A percentile compares a stretch with the other conserved stretches of the same genome.
phyloP scores from a whole-genome alignment of 2,113 vertebrate species.

The Mesocricetus auratus region DNA sequence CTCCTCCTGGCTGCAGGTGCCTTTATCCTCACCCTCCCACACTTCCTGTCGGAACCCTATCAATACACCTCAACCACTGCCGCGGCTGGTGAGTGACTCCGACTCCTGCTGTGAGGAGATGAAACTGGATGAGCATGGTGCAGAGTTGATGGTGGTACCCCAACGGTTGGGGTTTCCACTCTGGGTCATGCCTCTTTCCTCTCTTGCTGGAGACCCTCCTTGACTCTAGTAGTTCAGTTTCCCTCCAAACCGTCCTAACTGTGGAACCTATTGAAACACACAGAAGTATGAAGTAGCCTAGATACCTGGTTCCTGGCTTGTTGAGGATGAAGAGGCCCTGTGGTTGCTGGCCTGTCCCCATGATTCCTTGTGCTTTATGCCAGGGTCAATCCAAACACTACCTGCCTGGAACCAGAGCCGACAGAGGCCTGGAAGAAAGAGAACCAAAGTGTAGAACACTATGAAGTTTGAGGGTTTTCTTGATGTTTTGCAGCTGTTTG shows the following conservation, averaged over 20 bases:
- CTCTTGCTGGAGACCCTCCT: background rate
- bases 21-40: slow-evolving; percentile 94
- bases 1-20: slow-evolving; percentile 94
- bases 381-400: background rate
- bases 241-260: background rate
- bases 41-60: slow-evolving; percentile 94
- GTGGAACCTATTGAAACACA: background rate
- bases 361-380: background rate
- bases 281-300: background rate
- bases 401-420: background rate
- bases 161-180: background rate
- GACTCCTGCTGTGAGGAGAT: background rate
- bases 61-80: slow-evolving; percentile 75
- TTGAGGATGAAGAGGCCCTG: background rate
- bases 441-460: background rate
- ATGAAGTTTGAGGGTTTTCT: background rate
- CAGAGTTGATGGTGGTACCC: background rate
- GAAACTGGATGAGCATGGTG: background rate
- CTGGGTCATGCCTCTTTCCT: background rate
- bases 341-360: background rate
- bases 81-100: slow-evolving; percentile 81
- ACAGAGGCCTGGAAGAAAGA: background rate
- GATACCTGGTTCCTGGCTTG: background rate
- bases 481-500: background rate
- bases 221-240: background rate